Percentiles rank a stretch among this genome's conserved stretches.
Evolutionary conservation across 2,797 vertebrate genomes (phyloP).

Genomic region (Mionectes olivaceus): DNA sequence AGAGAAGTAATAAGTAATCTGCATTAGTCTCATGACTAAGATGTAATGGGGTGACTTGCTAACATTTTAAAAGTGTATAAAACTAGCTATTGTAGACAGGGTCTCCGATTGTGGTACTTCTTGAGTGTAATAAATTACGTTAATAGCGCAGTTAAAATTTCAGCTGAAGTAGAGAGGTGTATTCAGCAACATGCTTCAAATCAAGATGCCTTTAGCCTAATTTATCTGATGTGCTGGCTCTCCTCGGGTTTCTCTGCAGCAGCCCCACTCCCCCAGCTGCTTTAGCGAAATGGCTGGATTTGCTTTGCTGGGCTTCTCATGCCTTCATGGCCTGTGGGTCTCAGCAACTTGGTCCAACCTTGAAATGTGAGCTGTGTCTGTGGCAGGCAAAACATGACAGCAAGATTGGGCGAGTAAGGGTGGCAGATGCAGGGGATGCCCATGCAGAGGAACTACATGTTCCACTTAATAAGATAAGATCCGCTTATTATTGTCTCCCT

Average conservation of each 20-base stretch:
- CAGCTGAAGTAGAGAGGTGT: conserved; percentile 34
- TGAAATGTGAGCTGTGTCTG: background rate
- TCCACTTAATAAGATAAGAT: conserved; percentile 13
- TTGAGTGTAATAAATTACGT: conserved; percentile 62
- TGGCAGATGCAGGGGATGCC: conserved; percentile 14
- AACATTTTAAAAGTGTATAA: conserved; percentile 53
- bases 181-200: conserved; percentile 59
- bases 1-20: conserved; percentile 65
- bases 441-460: background rate
- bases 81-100: conserved; percentile 35
- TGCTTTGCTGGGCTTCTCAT: background rate
- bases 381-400: background rate
- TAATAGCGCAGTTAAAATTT: conserved; percentile 44
- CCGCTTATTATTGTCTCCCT: background rate
- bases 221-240: background rate
- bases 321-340: background rate
- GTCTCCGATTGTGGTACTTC: conserved; percentile 39
- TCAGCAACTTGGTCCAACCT: background rate
- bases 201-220: conserved; percentile 51
- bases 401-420: background rate
- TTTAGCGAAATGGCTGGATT: background rate
- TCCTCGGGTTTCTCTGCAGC: background rate
- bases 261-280: background rate
- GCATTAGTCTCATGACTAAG: conserved; percentile 63
- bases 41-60: conserved; percentile 60